These are phyloP conservation scores for Typhlomys cinereus DNA, from an alignment of 2,113 vertebrate species.

Conservation along the genomic window DNA sequence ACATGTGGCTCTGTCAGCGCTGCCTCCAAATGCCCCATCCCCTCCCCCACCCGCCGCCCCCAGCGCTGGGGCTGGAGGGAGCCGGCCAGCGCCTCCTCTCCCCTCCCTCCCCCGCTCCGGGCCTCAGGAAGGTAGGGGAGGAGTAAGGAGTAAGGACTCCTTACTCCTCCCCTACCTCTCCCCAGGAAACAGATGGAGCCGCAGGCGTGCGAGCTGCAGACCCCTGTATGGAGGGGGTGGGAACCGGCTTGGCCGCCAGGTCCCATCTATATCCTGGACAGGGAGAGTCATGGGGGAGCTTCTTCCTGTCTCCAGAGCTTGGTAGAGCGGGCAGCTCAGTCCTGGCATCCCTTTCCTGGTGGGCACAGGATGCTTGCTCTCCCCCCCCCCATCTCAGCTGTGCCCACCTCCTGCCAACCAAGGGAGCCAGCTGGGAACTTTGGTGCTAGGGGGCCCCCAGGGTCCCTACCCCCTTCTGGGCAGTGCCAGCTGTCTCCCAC, in stretches of 20 bases:
- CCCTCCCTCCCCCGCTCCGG: conserved; percentile 65
- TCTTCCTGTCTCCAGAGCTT: neutral
- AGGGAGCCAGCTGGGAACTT: conserved; percentile 78
- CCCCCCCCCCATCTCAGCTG: conserved; percentile 62
- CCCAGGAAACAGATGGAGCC: conserved; percentile 77
- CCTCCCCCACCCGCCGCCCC: no score
- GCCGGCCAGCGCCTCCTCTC: neutral
- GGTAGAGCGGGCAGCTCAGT: conserved; percentile 40
- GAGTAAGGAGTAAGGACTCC: no score
- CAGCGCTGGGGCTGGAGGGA: conserved; percentile 19
- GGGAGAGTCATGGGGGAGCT: neutral
- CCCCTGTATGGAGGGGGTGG: conserved; percentile 62
- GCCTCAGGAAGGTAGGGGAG: conserved; percentile 77
- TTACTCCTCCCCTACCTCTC: no score
- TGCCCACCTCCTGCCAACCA: conserved; percentile 72
- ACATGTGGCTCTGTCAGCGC: conserved; percentile 72
- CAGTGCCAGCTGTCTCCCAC: conserved; percentile 63
- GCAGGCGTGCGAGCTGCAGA: conserved; percentile 48
- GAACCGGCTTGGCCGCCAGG: conserved; percentile 33
- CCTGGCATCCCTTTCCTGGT: conserved; percentile 37
- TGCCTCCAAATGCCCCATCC: conserved; percentile 76
- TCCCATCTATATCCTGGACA: conserved; percentile 11
- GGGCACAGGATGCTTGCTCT: neutral
- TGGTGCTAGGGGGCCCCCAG: conserved; percentile 55
- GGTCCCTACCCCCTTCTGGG: conserved; percentile 70